A percentile compares a stretch with the other conserved stretches of the same genome.
Evolutionary conservation across 2,797 vertebrate species (phyloP).

Genomic region (Mormyrus proboscirostris): DNA sequence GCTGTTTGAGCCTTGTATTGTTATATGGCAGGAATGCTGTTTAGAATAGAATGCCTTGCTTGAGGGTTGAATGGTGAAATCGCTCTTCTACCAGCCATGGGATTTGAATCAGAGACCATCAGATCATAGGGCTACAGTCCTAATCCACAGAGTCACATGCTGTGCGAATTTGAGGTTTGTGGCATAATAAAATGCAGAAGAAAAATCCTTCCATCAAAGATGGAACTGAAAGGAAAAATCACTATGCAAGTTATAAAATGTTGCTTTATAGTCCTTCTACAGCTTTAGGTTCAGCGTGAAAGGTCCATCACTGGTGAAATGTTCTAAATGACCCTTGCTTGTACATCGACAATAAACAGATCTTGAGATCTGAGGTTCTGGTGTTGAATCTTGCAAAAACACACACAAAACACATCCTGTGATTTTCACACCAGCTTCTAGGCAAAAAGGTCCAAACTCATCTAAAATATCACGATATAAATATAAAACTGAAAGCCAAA

Average conservation of each 20-base stretch:
- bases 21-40: background rate
- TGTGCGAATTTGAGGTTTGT: background rate
- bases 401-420: background rate
- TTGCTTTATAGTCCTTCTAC: background rate
- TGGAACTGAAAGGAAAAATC: background rate
- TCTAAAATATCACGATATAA: background rate
- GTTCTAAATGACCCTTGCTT: background rate
- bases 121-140: background rate
- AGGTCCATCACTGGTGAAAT: background rate
- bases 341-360: background rate
- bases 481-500: background rate
- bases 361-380: background rate
- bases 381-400: background rate
- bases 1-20: background rate
- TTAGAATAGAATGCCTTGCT: background rate
- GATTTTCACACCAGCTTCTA: background rate
- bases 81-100: background rate
- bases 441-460: background rate
- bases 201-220: background rate
- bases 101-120: background rate
- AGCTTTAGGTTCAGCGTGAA: background rate
- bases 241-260: background rate
- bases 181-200: background rate
- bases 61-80: background rate
- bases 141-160: background rate